Evolutionary conservation across 2,797 vertebrate genomes (phyloP).

Genomic region (Trachurus trachurus): DNA sequence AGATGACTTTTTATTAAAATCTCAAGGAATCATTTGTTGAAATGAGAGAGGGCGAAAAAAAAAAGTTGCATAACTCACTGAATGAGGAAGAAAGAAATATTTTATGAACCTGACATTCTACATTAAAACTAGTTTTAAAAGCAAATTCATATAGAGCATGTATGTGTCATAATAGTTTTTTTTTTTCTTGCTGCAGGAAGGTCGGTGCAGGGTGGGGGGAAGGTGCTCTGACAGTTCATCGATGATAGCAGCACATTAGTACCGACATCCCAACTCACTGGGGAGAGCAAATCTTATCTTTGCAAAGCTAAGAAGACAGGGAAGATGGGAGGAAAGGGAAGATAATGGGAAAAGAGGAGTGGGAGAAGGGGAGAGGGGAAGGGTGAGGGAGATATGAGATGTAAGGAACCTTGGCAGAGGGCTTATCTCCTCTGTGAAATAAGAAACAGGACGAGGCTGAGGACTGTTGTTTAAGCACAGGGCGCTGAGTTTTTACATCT

Average conservation of each 20-base stretch:
- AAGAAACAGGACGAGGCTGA: slow-evolving; percentile 48
- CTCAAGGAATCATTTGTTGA: neutral
- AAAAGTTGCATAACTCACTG: neutral
- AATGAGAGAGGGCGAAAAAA: neutral
- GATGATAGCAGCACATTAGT: slow-evolving; percentile 81
- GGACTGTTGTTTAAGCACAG: slow-evolving; percentile 34
- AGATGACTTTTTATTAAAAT: neutral
- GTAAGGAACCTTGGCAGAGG: slow-evolving; percentile 57
- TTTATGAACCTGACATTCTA: slow-evolving; percentile 1
- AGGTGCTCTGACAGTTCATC: slow-evolving; percentile 81
- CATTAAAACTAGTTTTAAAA: neutral
- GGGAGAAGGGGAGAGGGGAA: slow-evolving; percentile 15
- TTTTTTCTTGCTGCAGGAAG: slow-evolving; percentile 60
- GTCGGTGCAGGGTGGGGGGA: slow-evolving; percentile 55
- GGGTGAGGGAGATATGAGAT: slow-evolving; percentile 59
- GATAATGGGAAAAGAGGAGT: slow-evolving; percentile 64
- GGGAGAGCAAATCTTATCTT: slow-evolving; percentile 83
- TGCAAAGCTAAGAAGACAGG: slow-evolving; percentile 76
- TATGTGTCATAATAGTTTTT: slow-evolving; percentile 6
- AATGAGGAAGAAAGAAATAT: neutral
- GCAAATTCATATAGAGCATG: slow-evolving; percentile 2
- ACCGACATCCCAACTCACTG: slow-evolving; percentile 78
- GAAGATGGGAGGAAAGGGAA: slow-evolving; percentile 56
- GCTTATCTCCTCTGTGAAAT: slow-evolving; percentile 72
- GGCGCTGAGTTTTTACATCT: slow-evolving; percentile 13